phyloP scores from a whole-genome alignment of 2,797 vertebrate species.

The Megalops cyprinoides region DNA sequence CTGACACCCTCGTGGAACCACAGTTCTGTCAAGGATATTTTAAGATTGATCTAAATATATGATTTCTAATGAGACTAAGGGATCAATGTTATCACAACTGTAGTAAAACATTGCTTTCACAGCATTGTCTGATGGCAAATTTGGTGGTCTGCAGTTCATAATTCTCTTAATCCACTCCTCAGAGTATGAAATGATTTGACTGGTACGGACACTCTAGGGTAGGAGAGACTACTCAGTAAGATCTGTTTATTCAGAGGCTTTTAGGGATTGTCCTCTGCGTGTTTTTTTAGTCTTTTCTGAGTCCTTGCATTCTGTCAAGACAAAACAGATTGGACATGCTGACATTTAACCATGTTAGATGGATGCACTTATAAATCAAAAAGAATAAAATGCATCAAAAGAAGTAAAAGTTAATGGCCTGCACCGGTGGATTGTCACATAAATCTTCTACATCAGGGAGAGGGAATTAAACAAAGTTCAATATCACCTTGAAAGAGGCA shows the following conservation, averaged over 20 bases:
- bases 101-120: conserved; percentile 24
- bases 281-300: conserved; percentile 35
- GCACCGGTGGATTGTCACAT: conserved; percentile 49
- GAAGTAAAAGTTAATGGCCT: conserved; percentile 49
- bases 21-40: not conserved
- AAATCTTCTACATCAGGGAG: conserved; percentile 41
- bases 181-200: conserved; percentile 57
- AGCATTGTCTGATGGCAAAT: conserved; percentile 51
- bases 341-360: conserved; percentile 56
- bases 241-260: conserved; percentile 41
- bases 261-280: conserved; percentile 43
- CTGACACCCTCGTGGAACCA: not conserved
- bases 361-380: conserved; percentile 49
- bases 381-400: conserved; percentile 39
- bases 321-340: conserved; percentile 46
- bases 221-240: conserved; percentile 51
- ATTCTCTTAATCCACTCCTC: conserved; percentile 65
- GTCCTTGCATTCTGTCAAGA: conserved; percentile 49
- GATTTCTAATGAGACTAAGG: not conserved
- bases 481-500: conserved; percentile 50
- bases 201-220: conserved; percentile 51
- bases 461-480: conserved; percentile 49
- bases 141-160: conserved; percentile 59
- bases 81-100: conserved; percentile 24
- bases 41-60: not conserved